Evolutionary conservation across 2,113 vertebrate genomes (phyloP), one percentile per base, ranked within the genome.

Genomic region (Pogonocichla stellata): DNA sequence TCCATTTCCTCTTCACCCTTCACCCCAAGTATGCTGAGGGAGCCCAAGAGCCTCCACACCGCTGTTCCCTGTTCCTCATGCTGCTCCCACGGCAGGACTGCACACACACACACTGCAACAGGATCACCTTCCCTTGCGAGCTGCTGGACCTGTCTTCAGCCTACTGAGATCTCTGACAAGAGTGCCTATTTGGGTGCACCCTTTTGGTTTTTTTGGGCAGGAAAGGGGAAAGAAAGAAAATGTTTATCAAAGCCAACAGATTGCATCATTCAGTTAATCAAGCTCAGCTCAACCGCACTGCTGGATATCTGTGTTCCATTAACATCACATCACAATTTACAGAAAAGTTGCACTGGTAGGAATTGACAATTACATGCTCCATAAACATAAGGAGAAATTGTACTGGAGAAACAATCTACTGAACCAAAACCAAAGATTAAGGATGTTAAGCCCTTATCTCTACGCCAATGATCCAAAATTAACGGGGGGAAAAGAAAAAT

Each of bases 1-100:
- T 95, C 95, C 53, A 96, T 98, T 98, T 99, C 98, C 98, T 98
- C 95, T 97, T 98, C 96, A 98, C 96, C 98, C 98, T 97, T 98
- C 97, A 98, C 95, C 97, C 80, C 77, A 83, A 64, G 80, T 5
- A 64, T 31, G 53, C 70, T 75, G 61, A 74, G 91, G 75, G 69
- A 97, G 74, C 72, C 71, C 95, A 92, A 88, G 3, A 93, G 95
- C 80, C 91, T 94, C 91, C 90, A 91, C 66, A 69, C 86, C 96
- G 75, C 95, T 51, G 61, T 70, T 94, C 45, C 19, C 65, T 79
- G 14, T 17, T 66, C 36, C 8, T 47, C 2, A 33, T 74, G 91
- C 71, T 84, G 89, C 73, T 78, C 69, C 51, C 84, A 60, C 7
- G 8, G 53, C 78, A 61, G 34, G 20, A 54, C 36, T 74, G 67